Conservation (phyloP, 2,888 invertebrate species). For the Schizotus pectinicornis region DNA sequence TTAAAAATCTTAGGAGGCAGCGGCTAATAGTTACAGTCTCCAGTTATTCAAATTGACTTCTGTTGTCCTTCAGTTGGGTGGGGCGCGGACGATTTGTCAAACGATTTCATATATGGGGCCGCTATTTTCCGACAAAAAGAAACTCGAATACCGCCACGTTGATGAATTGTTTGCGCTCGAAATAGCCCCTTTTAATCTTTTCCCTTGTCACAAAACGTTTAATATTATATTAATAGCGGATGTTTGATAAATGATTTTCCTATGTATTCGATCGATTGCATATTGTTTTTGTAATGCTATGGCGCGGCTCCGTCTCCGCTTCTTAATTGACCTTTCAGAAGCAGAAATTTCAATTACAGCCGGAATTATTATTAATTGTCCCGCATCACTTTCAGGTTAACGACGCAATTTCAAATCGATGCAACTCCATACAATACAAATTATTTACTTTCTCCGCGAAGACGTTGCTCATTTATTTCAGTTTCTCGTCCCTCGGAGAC, state of each 20-base stretch:
- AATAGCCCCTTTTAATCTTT: conserved; percentile 33
- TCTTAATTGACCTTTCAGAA: conserved; percentile 41
- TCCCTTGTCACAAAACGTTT: conserved; percentile 33
- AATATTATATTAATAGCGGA: conserved; percentile 35
- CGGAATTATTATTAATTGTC: conserved; percentile 40
- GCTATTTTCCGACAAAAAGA: conserved; percentile 22
- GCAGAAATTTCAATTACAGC: conserved; percentile 38
- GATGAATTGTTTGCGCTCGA: conserved; percentile 31
- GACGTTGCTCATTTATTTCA: conserved; percentile 43
- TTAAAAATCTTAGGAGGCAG: conserved; percentile 9
- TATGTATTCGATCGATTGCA: conserved; percentile 29
- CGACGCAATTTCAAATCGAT: neutral
- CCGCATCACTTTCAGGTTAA: conserved; percentile 29
- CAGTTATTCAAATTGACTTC: conserved; percentile 20
- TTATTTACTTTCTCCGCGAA: conserved; percentile 31
- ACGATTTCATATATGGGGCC: conserved; percentile 21
- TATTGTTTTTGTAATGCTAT: conserved; percentile 30
- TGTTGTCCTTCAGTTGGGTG: conserved; percentile 13
- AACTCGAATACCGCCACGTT: conserved; percentile 27
- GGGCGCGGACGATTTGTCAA: conserved; percentile 23
- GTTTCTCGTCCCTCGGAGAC: conserved; percentile 36
- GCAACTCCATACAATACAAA: conserved; percentile 27
- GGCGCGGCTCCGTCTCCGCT: conserved; percentile 16
- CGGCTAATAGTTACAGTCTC: neutral
- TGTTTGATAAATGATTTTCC: conserved; percentile 34